A percentile compares a stretch with the other conserved stretches of the same genome.
Conservation (phyloP, 1,140 invertebrate genomes). For the Pachyrhynchus sulphureomaculatus region DNA sequence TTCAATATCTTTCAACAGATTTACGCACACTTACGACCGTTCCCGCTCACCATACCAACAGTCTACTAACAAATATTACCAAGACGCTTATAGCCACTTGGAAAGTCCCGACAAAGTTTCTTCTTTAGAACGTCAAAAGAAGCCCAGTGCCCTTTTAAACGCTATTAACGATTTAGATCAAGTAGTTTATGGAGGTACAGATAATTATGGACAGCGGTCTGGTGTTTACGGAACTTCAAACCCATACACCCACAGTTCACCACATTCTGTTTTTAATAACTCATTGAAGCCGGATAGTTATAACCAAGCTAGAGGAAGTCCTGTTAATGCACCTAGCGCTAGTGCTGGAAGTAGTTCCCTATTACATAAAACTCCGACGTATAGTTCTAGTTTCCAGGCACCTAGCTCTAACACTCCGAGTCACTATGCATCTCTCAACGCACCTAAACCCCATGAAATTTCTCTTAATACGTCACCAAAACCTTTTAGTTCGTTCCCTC, state of each 20-base stretch:
- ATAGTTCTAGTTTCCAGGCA: conserved; percentile 17
- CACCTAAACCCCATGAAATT: conserved; percentile 21
- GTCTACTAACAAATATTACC: conserved; percentile 32
- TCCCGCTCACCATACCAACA: conserved; percentile 22
- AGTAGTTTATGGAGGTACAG: conserved; percentile 41
- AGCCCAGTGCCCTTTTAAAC: conserved; percentile 30
- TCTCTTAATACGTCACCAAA: conserved; percentile 22
- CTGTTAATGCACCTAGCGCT: neutral
- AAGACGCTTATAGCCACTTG: conserved; percentile 45
- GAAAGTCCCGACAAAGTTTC: conserved; percentile 48
- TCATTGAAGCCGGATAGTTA: conserved; percentile 4
- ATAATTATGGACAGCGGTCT: conserved; percentile 31
- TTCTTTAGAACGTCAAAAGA: conserved; percentile 44
- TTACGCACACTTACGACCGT: conserved; percentile 7
- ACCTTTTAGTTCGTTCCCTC: conserved; percentile 23
- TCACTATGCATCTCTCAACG: conserved; percentile 16
- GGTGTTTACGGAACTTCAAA: conserved; percentile 3
- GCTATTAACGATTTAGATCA: conserved; percentile 42
- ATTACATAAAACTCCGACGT: conserved; percentile 5
- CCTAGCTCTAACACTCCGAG: neutral
- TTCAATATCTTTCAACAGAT: neutral
- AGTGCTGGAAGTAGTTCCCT: neutral
- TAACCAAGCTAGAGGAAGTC: conserved; percentile 3
- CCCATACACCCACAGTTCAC: neutral
- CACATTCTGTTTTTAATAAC: neutral